Conservation (phyloP, 2,797 vertebrate genomes). For the Aulostomus chinensis region DNA sequence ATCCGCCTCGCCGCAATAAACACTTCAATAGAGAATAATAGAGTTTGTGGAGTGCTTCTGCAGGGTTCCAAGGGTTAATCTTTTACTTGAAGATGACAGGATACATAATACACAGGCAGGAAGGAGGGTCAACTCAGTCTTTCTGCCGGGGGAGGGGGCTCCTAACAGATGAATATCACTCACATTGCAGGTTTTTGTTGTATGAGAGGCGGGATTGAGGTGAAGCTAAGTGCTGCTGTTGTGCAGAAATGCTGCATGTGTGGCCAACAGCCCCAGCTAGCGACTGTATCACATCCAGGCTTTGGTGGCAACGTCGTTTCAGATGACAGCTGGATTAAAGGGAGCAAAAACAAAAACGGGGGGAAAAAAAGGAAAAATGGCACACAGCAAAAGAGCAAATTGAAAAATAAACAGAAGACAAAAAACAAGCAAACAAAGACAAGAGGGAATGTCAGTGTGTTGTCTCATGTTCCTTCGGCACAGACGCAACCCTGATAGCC, state of each 20-base stretch:
- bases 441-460: not conserved
- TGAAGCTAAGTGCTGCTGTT: not conserved
- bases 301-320: constrained; percentile 9
- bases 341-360: too few species aligned
- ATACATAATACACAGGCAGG: not conserved
- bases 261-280: constrained; percentile 9
- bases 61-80: not conserved
- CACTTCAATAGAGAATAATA: too few species aligned
- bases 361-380: not conserved
- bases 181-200: constrained; percentile 11
- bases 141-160: not conserved
- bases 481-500: constrained; percentile 12
- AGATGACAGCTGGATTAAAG: constrained; percentile 51
- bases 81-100: constrained; percentile 22
- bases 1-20: too few species aligned
- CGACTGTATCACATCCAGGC: constrained; percentile 7
- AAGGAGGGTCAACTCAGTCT: constrained; percentile 4
- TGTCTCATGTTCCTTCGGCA: constrained; percentile 4
- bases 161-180: constrained; percentile 23
- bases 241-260: constrained; percentile 19
- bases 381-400: constrained; percentile 30
- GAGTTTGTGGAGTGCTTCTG: too few species aligned
- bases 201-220: not conserved
- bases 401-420: constrained; percentile 38
- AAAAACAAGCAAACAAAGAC: constrained; percentile 31